Base-by-base conservation (phyloP, 2,888 invertebrate species). In the Drosophila prolongata region DNA sequence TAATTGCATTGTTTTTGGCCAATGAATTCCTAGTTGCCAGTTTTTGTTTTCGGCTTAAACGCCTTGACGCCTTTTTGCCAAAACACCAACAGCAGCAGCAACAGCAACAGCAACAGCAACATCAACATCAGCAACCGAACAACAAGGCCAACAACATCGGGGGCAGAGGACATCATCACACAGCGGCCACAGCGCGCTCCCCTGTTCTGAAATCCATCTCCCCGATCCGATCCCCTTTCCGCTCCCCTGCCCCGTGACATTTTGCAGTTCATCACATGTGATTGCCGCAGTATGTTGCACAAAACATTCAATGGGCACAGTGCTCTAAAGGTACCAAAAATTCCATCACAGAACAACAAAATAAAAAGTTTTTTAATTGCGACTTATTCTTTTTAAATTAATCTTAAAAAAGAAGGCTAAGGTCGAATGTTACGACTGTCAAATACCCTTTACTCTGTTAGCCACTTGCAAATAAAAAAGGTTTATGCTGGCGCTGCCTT, bases 1-100 rank as follows among this genome's bases (percentile, higher is more conserved):
- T 90, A 90, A 90, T 91, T 90, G 91, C 90, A 89, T 85, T 91
- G 89, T 90, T 90, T 89, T 90, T 89, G 82, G 80, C 83, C 90
- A 89, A 89, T 90, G 87, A 87, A 85, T 89, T 89, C 79, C 81
- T 87, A 76, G 76, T 87, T 82, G 77, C 73, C 79, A 77, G 80
- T 87, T 89, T 85, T 90, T 87, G 87, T 87, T 83, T 75, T 82
- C 73, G 73, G 76, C 73, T 78, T 84, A 83, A 83, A 78, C 84
- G 87, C 85, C 83, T 87, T 84, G 85, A 78, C 82, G 87, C 86
- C 87, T 87, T 77, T 85, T 85, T 68, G 72, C 70, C 67, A 57
- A 38, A 80, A 50, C 69, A 59, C 56, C 77, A 79, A 6, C 46
- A 24, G 14, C 16, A 42, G 16, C 19, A 27, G 13, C n/a, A 79